Base-by-base conservation (phyloP, 2,113 vertebrate genomes). In the Caracal caracal region DNA sequence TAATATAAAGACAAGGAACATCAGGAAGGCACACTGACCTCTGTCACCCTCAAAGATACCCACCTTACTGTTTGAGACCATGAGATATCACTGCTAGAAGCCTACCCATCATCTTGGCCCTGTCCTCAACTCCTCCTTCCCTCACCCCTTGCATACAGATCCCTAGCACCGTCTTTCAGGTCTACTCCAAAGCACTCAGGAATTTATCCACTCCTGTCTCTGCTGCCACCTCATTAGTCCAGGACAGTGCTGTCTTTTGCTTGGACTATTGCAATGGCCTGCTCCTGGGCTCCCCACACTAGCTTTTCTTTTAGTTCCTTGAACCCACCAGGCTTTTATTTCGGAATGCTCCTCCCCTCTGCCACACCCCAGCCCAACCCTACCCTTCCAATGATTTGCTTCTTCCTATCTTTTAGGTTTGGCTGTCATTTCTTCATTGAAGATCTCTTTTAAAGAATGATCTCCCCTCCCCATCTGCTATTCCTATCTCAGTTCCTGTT, bases 361-460 rank as follows among this genome's bases (percentile, higher is more conserved):
- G 6, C 5, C 49, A 26, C 10, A 84, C 2, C 7, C n/a, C 13
- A 49, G n/a, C 16, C 51, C 53, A 92, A 4, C 24, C 47, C 13
- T 4, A 20, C 8, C 3, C 76, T 68, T 95, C 37, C 43, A 17
- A 7, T 47, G 63, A 59, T 59, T 71, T 75, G 75, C 17, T 91
- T 33, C 43, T 93, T 94, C 35, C 51, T 53, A 24, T 68, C 20
- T 40, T 90, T 76, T 61, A 78, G 28, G 19, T 97, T 35, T 83
- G n/a, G n/a, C 47, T 73, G 49, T 73, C 49, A 53, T 15, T 65
- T 94, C 68, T 89, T 93, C 70, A 49, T 17, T 28, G 28, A 94
- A 96, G 79, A 86, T 19, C 49, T 94, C 81, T 26, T n/a, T 79
- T 87, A n/a, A 59, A 49, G 71, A 92, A 91, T 78, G 56, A 35